Percentiles rank a stretch among this genome's conserved stretches.
Evolutionary conservation across 1,140 invertebrate genomes (phyloP).

Genomic region (Drosophila parvula): DNA sequence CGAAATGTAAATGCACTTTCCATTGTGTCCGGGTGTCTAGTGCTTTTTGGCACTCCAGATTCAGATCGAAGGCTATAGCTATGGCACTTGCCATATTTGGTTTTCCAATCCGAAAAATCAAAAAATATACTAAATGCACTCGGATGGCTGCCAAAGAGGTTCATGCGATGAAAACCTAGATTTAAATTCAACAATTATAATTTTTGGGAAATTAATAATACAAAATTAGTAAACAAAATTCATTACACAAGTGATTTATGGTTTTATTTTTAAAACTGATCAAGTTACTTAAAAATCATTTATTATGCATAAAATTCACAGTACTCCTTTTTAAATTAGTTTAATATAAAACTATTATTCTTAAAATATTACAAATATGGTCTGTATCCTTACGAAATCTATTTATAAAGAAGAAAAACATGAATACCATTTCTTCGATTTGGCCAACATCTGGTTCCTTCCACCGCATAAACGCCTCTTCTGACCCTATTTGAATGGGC

Average conservation of each 20-base stretch:
- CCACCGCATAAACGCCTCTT: constrained; percentile 42
- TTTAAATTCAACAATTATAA: not conserved
- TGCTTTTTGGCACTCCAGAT: constrained; percentile 70
- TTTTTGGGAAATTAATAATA: not conserved
- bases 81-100: constrained; percentile 74
- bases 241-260: too few species aligned
- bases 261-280: too few species aligned
- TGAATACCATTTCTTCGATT: not conserved
- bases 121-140: constrained; percentile 36
- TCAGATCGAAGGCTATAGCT: constrained; percentile 26
- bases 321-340: too few species aligned
- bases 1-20: constrained; percentile 78
- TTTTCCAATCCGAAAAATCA: constrained; percentile 48
- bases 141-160: not conserved
- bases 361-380: too few species aligned
- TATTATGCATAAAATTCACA: too few species aligned
- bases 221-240: too few species aligned
- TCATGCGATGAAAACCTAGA: constrained; percentile 17
- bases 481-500: constrained; percentile 27
- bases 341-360: too few species aligned
- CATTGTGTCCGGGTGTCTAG: constrained; percentile 78
- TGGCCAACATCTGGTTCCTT: constrained; percentile 12
- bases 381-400: not conserved
- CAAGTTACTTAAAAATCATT: too few species aligned
- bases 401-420: not conserved